These are phyloP conservation scores for Tineola bisselliella DNA, from an alignment of 2,888 invertebrate species.

Conservation along the genomic window DNA sequence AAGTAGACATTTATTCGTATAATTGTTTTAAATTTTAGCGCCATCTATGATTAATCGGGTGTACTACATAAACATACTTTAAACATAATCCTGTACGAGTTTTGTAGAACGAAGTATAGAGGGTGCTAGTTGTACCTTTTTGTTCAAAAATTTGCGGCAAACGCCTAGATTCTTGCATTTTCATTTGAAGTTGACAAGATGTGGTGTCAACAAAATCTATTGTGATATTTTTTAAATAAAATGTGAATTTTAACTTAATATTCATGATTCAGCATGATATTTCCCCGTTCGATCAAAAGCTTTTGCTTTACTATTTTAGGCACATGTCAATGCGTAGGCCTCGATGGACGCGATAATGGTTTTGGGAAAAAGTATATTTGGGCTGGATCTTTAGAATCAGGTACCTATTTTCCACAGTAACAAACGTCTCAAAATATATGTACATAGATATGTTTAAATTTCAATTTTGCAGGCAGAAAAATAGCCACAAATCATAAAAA, in stretches of 20 bases:
- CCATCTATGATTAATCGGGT: not conserved
- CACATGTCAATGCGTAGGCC: slow-evolving; percentile 27
- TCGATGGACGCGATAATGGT: slow-evolving; percentile 42
- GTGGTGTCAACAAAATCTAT: not conserved
- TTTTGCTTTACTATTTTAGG: not conserved
- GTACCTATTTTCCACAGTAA: not conserved
- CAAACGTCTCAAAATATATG: too few relatives aligned
- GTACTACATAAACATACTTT: not conserved
- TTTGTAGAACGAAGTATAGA: not conserved
- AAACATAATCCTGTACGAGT: not conserved
- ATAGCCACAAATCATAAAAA: slow-evolving; percentile 55
- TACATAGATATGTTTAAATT: too few relatives aligned
- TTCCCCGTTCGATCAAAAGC: not conserved
- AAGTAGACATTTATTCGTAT: too few relatives aligned
- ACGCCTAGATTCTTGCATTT: not conserved
- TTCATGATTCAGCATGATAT: not conserved
- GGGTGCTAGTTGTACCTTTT: not conserved
- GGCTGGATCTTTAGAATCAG: slow-evolving; percentile 52
- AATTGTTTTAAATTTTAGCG: not conserved
- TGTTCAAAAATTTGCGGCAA: not conserved
- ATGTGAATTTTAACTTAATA: not conserved
- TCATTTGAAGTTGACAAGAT: not conserved
- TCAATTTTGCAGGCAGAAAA: slow-evolving; percentile 36
- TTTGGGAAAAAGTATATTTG: slow-evolving; percentile 54
- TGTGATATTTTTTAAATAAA: not conserved